A percentile compares a stretch with the other conserved stretches of the same genome.
Evolutionary conservation across 2,888 invertebrate species (phyloP).

Genomic region (Drosophila siamana): DNA sequence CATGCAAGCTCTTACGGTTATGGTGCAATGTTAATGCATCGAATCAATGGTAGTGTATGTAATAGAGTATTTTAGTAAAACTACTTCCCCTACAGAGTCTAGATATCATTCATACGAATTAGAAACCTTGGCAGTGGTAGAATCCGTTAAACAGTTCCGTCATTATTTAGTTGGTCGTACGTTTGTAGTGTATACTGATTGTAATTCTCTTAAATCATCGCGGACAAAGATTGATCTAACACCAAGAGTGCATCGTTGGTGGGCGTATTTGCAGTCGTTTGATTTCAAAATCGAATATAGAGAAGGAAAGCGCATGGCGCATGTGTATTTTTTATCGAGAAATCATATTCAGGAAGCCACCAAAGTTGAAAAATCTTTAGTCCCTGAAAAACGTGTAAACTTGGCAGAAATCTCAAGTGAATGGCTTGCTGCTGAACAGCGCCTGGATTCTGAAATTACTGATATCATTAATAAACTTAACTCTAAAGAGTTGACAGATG

Average conservation of each 20-base stretch:
- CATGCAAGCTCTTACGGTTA: conserved; percentile 5
- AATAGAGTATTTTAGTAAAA: no score
- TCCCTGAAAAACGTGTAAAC: conserved; percentile 9
- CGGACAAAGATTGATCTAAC: neutral
- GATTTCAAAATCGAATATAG: neutral
- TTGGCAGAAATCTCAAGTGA: conserved; percentile 28
- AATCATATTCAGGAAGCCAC: neutral
- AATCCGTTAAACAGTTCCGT: conserved; percentile 45
- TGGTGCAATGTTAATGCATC: conserved; percentile 22
- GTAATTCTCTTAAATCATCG: conserved; percentile 13
- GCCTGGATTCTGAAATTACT: neutral
- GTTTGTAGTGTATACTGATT: conserved; percentile 15
- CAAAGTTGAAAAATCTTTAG: neutral
- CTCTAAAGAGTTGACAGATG: conserved; percentile 8
- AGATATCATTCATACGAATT: no score
- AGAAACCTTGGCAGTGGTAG: no score
- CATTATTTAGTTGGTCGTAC: conserved; percentile 41
- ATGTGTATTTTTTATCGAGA: neutral
- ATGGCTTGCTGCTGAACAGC: conserved; percentile 21
- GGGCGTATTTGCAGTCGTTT: neutral
- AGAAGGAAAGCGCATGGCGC: no score
- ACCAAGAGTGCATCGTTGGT: conserved; percentile 2
- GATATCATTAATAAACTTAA: conserved; percentile 3
- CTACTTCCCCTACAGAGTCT: no score
- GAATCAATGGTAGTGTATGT: no score